Percentiles rank a stretch among this genome's conserved stretches.
Conservation (phyloP, 2,113 vertebrate species). For the Crocuta crocuta region DNA sequence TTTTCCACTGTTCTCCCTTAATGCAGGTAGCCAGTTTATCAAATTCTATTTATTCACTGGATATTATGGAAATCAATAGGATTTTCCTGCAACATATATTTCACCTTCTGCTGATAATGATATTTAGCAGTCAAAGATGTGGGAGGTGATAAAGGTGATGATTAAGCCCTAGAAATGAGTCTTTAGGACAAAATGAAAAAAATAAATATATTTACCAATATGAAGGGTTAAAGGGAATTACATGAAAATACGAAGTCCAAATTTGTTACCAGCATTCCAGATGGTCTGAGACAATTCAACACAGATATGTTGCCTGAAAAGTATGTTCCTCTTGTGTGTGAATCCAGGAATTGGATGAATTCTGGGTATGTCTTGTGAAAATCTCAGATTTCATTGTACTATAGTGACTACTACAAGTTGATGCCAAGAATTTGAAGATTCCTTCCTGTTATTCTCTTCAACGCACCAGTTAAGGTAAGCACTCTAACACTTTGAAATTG, state of each 20-base stretch:
- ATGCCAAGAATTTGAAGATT: background rate
- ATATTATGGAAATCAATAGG: background rate
- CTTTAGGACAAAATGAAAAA: background rate
- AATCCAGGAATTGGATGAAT: background rate
- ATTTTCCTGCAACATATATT: background rate
- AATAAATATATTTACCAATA: background rate
- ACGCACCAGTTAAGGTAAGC: background rate
- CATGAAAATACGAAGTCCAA: background rate
- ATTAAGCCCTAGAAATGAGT: background rate
- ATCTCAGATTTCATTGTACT: background rate
- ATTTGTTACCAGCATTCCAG: background rate
- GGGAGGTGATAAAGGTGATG: background rate
- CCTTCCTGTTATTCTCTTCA: background rate
- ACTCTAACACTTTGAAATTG: background rate
- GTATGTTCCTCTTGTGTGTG: background rate
- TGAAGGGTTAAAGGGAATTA: background rate
- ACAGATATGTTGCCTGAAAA: background rate
- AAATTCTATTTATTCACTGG: background rate
- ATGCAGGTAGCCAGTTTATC: background rate
- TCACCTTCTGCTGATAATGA: background rate
- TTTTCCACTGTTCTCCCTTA: background rate
- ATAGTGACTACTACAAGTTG: background rate
- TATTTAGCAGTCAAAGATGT: background rate
- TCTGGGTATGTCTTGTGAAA: background rate
- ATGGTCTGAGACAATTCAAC: background rate